Evolutionary conservation across 2,113 vertebrate genomes (phyloP), one percentile per base, ranked within the genome.

Genomic region (Euleptes europaea): DNA sequence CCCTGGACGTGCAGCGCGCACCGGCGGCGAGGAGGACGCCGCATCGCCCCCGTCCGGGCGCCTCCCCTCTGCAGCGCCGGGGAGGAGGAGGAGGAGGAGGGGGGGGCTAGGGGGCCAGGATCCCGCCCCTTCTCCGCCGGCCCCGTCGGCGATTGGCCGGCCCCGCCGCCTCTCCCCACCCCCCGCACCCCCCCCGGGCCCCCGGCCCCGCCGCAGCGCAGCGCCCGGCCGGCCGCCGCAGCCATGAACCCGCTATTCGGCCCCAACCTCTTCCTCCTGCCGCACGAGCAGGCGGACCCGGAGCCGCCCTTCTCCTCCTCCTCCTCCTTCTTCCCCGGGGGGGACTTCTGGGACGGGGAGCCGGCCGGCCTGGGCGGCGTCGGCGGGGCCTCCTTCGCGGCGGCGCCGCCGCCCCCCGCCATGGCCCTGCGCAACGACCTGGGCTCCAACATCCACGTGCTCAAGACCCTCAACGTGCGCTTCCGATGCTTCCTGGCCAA

Each of bases 401-500:
- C 93, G 85, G 90, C 86, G 85, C 93, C 96, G 31, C 97, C 97
- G 1, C 97, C 98, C 5, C 98, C 97, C 80, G 98, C 98, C 92
- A 98, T 98, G 97, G 98, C 98, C 19, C 96, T 99, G 49, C 97
- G 98, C 83, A 99, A 99, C 91, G 98, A 99, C 96, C 92, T 99
- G 93, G 98, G 98, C 73, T 99, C 98, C 94, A 99, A 99, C 96
- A 99, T 99, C 95, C 97, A 97, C 87, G 97, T 99, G 85, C 97
- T 99, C 42, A 99, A 99, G 95, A 98, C 98, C 8, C 97, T 99
- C 75, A 99, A 99, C 86, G 95, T 99, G 86, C 96, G 98, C 5
- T 99, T 99, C 94, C 96, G 98, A 71, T 99, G 98, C 95, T 99
- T 99, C 94, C 91, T 99, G 94, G 98, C 98, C 42, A 99, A 99